Percentiles rank a stretch among this genome's conserved stretches.
Evolutionary conservation across 2,888 invertebrate genomes (phyloP).

Genomic region (Melanophora roralis): DNA sequence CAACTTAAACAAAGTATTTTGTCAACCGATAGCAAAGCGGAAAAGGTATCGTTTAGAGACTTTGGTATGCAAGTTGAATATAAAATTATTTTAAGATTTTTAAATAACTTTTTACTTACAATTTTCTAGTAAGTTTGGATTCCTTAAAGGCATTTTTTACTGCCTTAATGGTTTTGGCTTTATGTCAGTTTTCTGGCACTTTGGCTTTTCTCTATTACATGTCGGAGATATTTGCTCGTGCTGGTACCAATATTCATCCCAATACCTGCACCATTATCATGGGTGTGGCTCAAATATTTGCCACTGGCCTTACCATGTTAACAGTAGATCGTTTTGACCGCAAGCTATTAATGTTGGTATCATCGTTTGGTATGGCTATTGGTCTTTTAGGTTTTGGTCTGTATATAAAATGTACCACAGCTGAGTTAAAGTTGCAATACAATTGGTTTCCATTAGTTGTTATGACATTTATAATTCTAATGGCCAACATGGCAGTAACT

Average conservation of each 20-base stretch:
- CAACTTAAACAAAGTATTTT: conserved; percentile 36
- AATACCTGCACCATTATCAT: conserved; percentile 72
- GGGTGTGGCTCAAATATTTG: conserved; percentile 71
- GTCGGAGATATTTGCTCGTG: conserved; percentile 72
- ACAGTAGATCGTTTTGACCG: conserved; percentile 73
- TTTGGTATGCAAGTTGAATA: conserved; percentile 59
- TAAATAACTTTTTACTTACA: not conserved
- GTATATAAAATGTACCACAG: conserved; percentile 66
- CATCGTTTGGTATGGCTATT: conserved; percentile 69
- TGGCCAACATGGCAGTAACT: conserved; percentile 71
- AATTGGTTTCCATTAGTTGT: conserved; percentile 72
- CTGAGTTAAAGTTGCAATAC: conserved; percentile 62
- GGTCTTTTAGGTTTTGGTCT: conserved; percentile 69
- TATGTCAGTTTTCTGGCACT: conserved; percentile 71
- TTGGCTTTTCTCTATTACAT: conserved; percentile 75
- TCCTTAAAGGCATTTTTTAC: conserved; percentile 68
- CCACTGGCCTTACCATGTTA: conserved; percentile 69
- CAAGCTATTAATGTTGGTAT: conserved; percentile 71
- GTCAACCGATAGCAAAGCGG: conserved; percentile 33
- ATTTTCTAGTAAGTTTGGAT: conserved; percentile 68
- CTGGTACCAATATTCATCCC: conserved; percentile 70
- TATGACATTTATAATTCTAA: conserved; percentile 70
- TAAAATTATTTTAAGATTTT: too few species aligned
- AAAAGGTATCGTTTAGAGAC: conserved; percentile 64
- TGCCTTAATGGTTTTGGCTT: conserved; percentile 65